A percentile compares a stretch with the other conserved stretches of the same genome.
These are phyloP conservation scores for Zoanthus sociatus DNA, from an alignment of 92 coral and sea anemone genomes.

Conservation along the genomic window DNA sequence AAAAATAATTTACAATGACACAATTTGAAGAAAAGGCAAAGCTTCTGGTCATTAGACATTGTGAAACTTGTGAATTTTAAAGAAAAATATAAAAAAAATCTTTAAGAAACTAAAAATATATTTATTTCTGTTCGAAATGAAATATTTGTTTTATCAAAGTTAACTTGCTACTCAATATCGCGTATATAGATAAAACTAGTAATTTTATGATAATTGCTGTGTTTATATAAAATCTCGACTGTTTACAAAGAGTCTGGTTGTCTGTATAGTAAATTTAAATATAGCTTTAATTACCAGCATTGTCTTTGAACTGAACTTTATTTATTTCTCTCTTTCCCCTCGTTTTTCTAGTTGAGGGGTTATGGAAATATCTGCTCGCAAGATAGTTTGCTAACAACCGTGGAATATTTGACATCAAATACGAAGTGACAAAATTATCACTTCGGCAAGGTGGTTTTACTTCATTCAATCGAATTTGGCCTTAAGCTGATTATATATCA, in stretches of 20 bases:
- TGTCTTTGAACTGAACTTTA: not conserved
- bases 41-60: not conserved
- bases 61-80: not conserved
- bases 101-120: not conserved
- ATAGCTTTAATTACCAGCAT: not conserved
- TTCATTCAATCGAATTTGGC: not conserved
- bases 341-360: too few species aligned
- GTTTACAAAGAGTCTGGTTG: conserved; percentile 24
- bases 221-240: conserved; percentile 7
- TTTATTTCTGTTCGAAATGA: not conserved
- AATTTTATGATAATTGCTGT: conserved; percentile 14
- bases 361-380: too few species aligned
- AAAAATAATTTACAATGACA: not conserved
- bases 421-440: not conserved
- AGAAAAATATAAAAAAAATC: not conserved
- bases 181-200: not conserved
- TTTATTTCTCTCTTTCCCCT: not conserved
- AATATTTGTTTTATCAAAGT: conserved; percentile 7
- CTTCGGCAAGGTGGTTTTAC: not conserved
- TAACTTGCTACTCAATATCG: not conserved
- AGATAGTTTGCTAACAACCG: not conserved
- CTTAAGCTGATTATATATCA: conserved; percentile 15
- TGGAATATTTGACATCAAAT: not conserved
- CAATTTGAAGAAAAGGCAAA: not conserved
- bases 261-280: not conserved